Evolutionary conservation across 2,888 invertebrate genomes (phyloP).

Genomic region (Erebia palarica): DNA sequence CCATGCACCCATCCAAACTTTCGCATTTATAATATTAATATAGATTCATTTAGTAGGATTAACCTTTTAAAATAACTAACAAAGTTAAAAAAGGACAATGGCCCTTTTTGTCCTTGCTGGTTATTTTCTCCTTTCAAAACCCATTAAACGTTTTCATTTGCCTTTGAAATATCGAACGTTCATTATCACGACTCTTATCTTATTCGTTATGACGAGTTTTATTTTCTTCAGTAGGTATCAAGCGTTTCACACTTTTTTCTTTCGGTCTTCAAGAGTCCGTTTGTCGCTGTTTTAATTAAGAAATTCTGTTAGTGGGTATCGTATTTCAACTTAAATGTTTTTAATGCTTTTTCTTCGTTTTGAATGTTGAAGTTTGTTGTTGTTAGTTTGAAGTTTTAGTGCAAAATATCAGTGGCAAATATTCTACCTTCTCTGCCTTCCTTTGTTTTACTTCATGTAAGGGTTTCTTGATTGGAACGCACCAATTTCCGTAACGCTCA

Average conservation of each 20-base stretch:
- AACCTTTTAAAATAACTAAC: no score
- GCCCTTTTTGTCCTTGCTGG: neutral
- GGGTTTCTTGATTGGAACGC: no score
- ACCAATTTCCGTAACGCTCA: no score
- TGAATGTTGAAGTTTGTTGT: neutral
- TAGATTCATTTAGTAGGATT: no score
- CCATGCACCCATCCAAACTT: no score
- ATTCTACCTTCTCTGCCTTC: no score
- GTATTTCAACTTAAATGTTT: slow-evolving; percentile 1
- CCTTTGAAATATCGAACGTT: slow-evolving; percentile 4
- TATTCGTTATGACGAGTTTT: neutral
- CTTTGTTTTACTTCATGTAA: no score
- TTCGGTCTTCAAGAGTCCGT: neutral
- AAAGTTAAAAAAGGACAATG: no score
- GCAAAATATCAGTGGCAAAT: neutral
- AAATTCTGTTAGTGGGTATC: neutral
- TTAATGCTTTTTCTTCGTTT: neutral
- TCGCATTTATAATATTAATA: no score
- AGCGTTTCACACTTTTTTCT: neutral
- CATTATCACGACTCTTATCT: neutral
- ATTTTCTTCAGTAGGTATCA: neutral
- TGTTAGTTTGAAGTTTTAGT: neutral
- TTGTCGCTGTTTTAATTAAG: slow-evolving; percentile 8
- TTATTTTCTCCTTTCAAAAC: neutral
- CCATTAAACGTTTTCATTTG: neutral